Conservation (phyloP, 2,113 vertebrate species). For the Suricata suricatta region DNA sequence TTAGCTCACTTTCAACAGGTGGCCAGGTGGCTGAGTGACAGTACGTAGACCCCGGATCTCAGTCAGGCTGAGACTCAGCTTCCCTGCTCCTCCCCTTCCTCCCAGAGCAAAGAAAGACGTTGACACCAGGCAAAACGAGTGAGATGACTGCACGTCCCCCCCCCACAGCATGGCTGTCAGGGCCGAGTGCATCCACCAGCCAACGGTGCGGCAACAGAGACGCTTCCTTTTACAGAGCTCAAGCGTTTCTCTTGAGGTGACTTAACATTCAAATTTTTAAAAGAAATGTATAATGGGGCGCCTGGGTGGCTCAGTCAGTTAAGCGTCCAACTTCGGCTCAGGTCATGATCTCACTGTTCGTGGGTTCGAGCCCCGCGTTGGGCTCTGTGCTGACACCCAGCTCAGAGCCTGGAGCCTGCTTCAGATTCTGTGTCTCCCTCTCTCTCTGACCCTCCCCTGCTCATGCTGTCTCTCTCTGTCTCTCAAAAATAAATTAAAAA, state of each 20-base stretch:
- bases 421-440: no score
- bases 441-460: no score
- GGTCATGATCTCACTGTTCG: no score
- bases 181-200: neutral
- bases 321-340: no score
- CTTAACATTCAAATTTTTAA: neutral
- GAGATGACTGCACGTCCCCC: neutral
- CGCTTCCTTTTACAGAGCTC: neutral
- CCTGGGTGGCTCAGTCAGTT: no score
- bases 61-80: neutral
- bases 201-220: neutral
- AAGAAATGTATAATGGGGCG: neutral
- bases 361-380: no score
- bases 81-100: no score
- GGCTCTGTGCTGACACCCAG: no score
- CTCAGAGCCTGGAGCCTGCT: no score
- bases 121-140: neutral
- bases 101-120: neutral
- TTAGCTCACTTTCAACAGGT: neutral
- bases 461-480: no score
- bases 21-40: neutral
- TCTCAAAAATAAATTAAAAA: no score
- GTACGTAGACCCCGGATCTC: neutral
- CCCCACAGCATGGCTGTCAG: neutral
- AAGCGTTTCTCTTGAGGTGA: neutral